Percentiles rank a stretch among this genome's conserved stretches.
These are phyloP conservation scores for Orchesella flavescens DNA, from an alignment of 2,888 invertebrate species.

Conservation along the genomic window DNA sequence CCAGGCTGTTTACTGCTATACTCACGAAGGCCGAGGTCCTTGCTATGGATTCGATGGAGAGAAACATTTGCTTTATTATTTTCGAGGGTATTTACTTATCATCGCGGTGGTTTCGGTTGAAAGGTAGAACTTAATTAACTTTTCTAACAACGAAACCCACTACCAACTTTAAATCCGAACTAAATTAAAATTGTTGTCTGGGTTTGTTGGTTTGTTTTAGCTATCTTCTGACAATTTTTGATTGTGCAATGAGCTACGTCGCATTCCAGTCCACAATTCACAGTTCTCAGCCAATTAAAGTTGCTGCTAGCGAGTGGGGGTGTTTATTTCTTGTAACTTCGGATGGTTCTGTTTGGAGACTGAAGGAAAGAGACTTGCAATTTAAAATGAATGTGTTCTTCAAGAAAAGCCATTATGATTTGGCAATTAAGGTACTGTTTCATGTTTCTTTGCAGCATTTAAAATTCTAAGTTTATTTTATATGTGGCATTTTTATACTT, in stretches of 20 bases:
- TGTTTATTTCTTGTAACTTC: conserved; percentile 73
- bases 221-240: conserved; percentile 88
- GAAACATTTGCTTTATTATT: conserved; percentile 91
- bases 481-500: conserved; percentile 5
- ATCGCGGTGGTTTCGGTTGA: conserved; percentile 66
- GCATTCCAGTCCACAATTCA: conserved; percentile 88
- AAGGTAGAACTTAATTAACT: no score
- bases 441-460: no score
- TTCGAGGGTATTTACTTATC: conserved; percentile 83
- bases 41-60: conserved; percentile 94
- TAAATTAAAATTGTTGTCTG: no score
- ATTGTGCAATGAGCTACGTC: conserved; percentile 95
- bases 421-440: conserved; percentile 84
- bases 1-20: conserved; percentile 97
- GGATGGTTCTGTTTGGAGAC: conserved; percentile 78
- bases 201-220: conserved; percentile 72
- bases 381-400: conserved; percentile 91
- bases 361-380: conserved; percentile 94
- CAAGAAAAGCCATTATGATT: conserved; percentile 95
- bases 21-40: conserved; percentile 92
- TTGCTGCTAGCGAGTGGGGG: conserved; percentile 90
- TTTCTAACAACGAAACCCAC: no score
- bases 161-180: no score
- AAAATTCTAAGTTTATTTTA: no score
- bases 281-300: conserved; percentile 79